Conservation (phyloP, 2,888 invertebrate species). For the Campaea margaritaria region DNA sequence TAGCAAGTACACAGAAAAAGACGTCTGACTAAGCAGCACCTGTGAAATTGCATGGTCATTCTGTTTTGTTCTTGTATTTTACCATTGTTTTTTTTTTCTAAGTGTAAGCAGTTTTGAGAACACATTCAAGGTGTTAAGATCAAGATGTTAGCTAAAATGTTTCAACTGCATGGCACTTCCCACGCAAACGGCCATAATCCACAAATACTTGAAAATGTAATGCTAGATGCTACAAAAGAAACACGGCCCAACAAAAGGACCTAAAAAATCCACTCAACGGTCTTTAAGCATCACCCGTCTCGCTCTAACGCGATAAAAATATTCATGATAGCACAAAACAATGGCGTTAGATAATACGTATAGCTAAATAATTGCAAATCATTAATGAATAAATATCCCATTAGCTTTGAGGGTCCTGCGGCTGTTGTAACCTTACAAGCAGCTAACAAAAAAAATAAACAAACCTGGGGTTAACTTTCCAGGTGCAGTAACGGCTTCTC, state of each 20-base stretch:
- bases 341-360: slow-evolving; percentile 68
- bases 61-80: too few relatives aligned
- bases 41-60: too few relatives aligned
- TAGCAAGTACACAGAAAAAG: too few relatives aligned
- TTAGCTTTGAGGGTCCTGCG: slow-evolving; percentile 7
- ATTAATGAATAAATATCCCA: slow-evolving; percentile 5
- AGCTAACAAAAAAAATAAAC: slow-evolving; percentile 69
- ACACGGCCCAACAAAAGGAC: slow-evolving; percentile 65
- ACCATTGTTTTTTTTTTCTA: too few relatives aligned
- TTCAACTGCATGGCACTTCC: too few relatives aligned
- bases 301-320: slow-evolving; percentile 78
- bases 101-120: too few relatives aligned
- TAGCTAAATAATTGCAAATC: slow-evolving; percentile 58
- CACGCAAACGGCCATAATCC: too few relatives aligned
- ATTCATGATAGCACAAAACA: slow-evolving; percentile 73
- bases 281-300: slow-evolving; percentile 70
- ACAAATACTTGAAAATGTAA: too few relatives aligned
- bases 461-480: slow-evolving; percentile 95
- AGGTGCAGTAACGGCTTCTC: slow-evolving; percentile 90
- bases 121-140: too few relatives aligned
- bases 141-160: too few relatives aligned
- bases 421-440: not conserved
- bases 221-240: slow-evolving; percentile 36
- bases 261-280: slow-evolving; percentile 69
- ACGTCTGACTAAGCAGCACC: too few relatives aligned